Evolutionary conservation across 2,888 invertebrate species (phyloP).

Genomic region (Orthosia gothica): DNA sequence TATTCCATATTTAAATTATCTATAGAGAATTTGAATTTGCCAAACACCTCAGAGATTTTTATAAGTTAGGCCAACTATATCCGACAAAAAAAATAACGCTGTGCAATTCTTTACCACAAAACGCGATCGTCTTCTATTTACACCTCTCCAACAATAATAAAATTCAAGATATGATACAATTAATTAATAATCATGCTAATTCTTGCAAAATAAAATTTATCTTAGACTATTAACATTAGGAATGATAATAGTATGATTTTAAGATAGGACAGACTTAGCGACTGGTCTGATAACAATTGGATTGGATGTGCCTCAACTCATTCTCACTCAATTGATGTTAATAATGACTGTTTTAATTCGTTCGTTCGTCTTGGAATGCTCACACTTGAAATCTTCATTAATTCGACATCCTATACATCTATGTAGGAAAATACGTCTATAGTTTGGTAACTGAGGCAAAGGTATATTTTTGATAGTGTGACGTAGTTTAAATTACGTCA

Average conservation of each 20-base stretch:
- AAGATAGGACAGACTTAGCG: constrained; percentile 35
- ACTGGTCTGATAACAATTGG: constrained; percentile 28
- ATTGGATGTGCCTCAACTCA: constrained; percentile 35
- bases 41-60: too few relatives aligned
- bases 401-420: too few relatives aligned
- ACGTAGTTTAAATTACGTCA: too few relatives aligned
- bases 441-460: not conserved
- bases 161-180: not conserved
- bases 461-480: too few relatives aligned
- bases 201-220: constrained; percentile 6
- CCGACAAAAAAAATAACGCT: not conserved
- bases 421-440: not conserved
- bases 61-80: too few relatives aligned
- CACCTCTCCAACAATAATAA: not conserved
- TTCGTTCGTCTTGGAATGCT: constrained; percentile 1
- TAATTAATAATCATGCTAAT: not conserved
- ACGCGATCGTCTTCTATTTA: not conserved
- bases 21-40: too few relatives aligned
- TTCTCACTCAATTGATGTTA: constrained; percentile 50
- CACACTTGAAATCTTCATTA: not conserved
- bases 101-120: not conserved
- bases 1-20: too few relatives aligned
- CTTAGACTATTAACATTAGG: not conserved
- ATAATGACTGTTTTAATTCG: constrained; percentile 11
- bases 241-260: constrained; percentile 9